Conservation (phyloP, 2,888 invertebrate genomes). For the Xanthostigma xanthostigma region DNA sequence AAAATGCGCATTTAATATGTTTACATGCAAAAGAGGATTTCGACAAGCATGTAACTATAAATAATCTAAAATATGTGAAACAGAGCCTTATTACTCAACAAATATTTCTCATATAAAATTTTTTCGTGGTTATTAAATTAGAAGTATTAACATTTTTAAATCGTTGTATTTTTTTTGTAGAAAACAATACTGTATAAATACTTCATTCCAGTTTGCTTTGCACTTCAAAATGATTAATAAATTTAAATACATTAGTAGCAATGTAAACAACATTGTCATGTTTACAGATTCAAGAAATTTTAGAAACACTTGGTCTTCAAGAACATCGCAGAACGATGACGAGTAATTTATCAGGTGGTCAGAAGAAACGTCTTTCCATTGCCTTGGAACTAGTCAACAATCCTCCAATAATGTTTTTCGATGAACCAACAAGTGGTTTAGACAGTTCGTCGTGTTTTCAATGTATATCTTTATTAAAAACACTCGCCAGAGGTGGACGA, state of each 20-base stretch:
- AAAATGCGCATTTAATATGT: too few relatives aligned
- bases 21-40: too few relatives aligned
- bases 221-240: background rate
- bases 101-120: too few relatives aligned
- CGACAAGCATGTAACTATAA: too few relatives aligned
- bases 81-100: too few relatives aligned
- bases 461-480: constrained; percentile 79
- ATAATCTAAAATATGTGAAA: too few relatives aligned
- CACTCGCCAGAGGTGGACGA: constrained; percentile 75
- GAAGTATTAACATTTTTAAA: too few relatives aligned
- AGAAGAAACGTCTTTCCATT: constrained; percentile 87
- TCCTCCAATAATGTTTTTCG: constrained; percentile 95
- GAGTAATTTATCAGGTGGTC: constrained; percentile 83
- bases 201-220: too few relatives aligned
- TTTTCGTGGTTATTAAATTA: too few relatives aligned
- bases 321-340: constrained; percentile 85
- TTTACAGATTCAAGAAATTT: constrained; percentile 76
- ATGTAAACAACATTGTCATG: constrained; percentile 2
- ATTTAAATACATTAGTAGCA: background rate
- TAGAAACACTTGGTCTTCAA: constrained; percentile 72
- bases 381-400: constrained; percentile 91
- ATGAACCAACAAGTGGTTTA: constrained; percentile 90
- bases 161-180: too few relatives aligned
- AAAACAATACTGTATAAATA: too few relatives aligned
- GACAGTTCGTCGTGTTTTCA: constrained; percentile 94